Evolutionary conservation across 2,797 vertebrate species (phyloP), one percentile per base, ranked within the genome.

Genomic region (Enteromius anoplus): DNA sequence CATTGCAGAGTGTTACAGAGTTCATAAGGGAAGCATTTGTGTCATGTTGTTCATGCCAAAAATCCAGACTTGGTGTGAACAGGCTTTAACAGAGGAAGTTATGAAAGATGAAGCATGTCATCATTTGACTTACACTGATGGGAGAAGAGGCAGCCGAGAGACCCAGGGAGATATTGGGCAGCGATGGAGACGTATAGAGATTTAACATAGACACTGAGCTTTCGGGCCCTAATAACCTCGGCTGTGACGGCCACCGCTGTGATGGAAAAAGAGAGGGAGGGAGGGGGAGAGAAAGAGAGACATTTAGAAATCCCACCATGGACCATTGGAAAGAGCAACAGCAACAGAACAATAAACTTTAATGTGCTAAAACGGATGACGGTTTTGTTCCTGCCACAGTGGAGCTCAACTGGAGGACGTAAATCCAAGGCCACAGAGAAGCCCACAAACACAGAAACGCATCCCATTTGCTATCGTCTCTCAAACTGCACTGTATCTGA

Each of bases 111-210:
- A 40, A 58, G 75, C 49, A 37, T 19, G 17, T 4, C 79, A 49
- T 90, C 47, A 47, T 69, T 45, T 84, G 78, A 97, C 98, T 98
- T 94, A 99, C 98, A 45, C 84, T 96, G 84, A 99, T 94, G 77
- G 96, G 94, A 60, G 97, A 92, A 72, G 97, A 93, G 72, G 95
- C 92, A 80, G 96, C 94, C 14, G 97, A 95, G 89, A 99, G 96
- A 85, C 97, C 97, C 92, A 99, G 90, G 72, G 96, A 97, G 90
- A 99, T 99, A 88, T 99, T 99, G 87, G 98, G 98, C 89, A 99
- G 93, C 85, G 98, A 99, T 51, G 98, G 97, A 87, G 98, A 99
- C 0, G 97, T 98, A 92, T 99, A 99, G 77, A 99, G 94, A 91
- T 96, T 99, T 91, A 99, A 90, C 90, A 98, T 94, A 71, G 97